A percentile compares a stretch with the other conserved stretches of the same genome.
phyloP scores from a whole-genome alignment of 30 jellyfish, hydroid and myxozoan genomes.

The Turritopsis dohrnii region DNA sequence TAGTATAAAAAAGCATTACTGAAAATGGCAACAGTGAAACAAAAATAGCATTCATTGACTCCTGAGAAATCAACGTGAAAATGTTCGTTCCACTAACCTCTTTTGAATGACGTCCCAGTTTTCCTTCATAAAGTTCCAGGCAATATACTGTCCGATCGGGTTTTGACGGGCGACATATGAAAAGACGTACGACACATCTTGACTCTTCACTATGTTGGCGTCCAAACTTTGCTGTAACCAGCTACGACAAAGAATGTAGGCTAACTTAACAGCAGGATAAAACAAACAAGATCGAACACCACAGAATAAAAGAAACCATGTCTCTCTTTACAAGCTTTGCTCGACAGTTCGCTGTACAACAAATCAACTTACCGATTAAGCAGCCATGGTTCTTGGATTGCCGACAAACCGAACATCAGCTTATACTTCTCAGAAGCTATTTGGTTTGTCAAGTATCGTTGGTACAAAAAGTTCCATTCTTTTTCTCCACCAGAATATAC shows the following conservation, averaged over 20 bases:
- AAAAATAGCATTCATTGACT: background rate
- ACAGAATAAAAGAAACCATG: background rate
- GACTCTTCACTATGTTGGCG: slow-evolving; percentile 58
- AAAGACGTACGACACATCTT: slow-evolving; percentile 67
- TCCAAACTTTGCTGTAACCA: slow-evolving; percentile 58
- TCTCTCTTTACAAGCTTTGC: background rate
- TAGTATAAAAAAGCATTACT: background rate
- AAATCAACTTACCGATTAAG: slow-evolving; percentile 47
- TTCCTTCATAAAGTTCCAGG: slow-evolving; percentile 55
- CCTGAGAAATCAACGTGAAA: background rate
- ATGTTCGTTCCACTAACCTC: background rate
- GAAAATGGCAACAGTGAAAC: background rate
- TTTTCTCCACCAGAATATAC: slow-evolving; percentile 60
- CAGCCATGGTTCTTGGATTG: slow-evolving; percentile 85
- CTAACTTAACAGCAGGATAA: too few species aligned
- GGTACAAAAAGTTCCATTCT: slow-evolving; percentile 74
- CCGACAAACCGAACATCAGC: slow-evolving; percentile 77
- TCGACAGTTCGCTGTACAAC: background rate
- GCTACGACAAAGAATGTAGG: slow-evolving; percentile 23
- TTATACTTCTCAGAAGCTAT: slow-evolving; percentile 67
- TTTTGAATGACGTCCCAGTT: slow-evolving; percentile 34
- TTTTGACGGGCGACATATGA: slow-evolving; percentile 46
- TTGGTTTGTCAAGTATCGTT: slow-evolving; percentile 39
- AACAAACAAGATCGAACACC: too few species aligned
- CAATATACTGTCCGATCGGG: slow-evolving; percentile 63